Evolutionary conservation across 2,888 invertebrate genomes (phyloP).

Genomic region (Argynnis bischoffii): DNA sequence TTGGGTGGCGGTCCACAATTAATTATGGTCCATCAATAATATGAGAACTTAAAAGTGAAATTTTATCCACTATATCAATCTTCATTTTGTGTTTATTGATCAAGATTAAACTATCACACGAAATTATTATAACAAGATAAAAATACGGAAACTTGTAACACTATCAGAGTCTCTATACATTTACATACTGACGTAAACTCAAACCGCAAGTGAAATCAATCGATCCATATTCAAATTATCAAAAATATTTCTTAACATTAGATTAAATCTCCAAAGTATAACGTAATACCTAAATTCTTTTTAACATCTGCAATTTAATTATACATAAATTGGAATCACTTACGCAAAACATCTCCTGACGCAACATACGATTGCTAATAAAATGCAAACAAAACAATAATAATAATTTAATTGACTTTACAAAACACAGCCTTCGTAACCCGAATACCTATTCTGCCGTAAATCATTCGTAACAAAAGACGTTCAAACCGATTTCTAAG

Average conservation of each 20-base stretch:
- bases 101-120: too few relatives aligned
- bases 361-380: background rate
- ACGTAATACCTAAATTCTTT: conserved; percentile 17
- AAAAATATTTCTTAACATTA: conserved; percentile 19
- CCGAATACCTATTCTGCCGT: conserved; percentile 50
- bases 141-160: too few relatives aligned
- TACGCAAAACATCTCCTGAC: conserved; percentile 7
- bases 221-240: conserved; percentile 21
- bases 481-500: conserved; percentile 50
- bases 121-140: too few relatives aligned
- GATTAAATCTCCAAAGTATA: conserved; percentile 1
- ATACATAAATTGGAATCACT: conserved; percentile 10
- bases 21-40: too few relatives aligned
- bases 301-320: conserved; percentile 18
- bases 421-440: conserved; percentile 26
- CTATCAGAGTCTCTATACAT: background rate
- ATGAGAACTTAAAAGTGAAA: too few relatives aligned
- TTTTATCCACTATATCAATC: too few relatives aligned
- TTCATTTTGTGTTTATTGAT: too few relatives aligned
- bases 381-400: conserved; percentile 7
- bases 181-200: conserved; percentile 1
- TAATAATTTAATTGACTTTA: conserved; percentile 16
- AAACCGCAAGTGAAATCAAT: background rate
- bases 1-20: too few relatives aligned
- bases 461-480: conserved; percentile 76